phyloP scores from a whole-genome alignment of 2,797 vertebrate species.

The Knipowitschia caucasica region DNA sequence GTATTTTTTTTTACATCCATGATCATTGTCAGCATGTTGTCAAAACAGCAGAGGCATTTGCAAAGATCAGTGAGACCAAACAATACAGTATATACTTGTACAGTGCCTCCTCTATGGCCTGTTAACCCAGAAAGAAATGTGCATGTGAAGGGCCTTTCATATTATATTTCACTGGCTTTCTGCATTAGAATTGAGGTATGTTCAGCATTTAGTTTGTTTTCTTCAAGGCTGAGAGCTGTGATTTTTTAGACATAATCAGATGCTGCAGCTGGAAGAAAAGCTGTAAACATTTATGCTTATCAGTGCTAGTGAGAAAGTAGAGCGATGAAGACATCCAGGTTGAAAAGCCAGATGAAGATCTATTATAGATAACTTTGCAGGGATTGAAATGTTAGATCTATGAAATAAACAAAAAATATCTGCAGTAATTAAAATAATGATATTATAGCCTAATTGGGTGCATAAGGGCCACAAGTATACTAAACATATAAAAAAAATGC shows the following conservation, averaged over 20 bases:
- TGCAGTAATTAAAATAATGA: no score
- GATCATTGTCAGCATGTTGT: not conserved
- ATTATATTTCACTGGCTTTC: not conserved
- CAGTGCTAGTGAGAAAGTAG: not conserved
- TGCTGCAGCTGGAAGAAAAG: not conserved
- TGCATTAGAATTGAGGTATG: not conserved
- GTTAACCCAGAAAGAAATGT: conserved; percentile 33
- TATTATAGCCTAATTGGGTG: no score
- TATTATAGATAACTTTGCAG: not conserved
- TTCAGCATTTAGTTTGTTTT: not conserved
- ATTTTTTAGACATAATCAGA: not conserved
- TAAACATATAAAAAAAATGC: no score
- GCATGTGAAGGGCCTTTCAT: conserved; percentile 19
- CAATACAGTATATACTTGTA: not conserved
- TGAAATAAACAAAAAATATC: not conserved
- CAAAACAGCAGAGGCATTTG: not conserved
- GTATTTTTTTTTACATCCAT: no score
- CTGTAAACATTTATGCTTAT: not conserved
- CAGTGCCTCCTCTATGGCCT: conserved; percentile 14
- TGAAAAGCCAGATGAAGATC: conserved; percentile 8
- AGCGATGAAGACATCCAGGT: conserved; percentile 1
- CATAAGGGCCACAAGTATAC: no score
- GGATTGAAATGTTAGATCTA: not conserved
- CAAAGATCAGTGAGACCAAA: no score
- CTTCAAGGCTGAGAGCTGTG: not conserved